Base-by-base conservation (phyloP, 1,140 invertebrate species). In the Adoxophyes honmai region DNA sequence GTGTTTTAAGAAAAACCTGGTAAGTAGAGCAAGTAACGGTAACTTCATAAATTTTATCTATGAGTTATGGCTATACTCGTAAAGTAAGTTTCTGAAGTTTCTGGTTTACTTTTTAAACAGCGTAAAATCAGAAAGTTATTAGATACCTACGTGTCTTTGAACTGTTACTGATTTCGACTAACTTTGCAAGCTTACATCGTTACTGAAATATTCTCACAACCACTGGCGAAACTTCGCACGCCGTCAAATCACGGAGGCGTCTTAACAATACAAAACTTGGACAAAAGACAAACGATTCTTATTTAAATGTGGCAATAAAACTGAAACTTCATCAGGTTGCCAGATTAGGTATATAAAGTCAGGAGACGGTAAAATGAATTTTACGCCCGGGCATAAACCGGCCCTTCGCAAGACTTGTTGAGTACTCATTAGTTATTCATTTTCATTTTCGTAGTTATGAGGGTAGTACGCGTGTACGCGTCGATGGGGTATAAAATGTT, bases 391-490 rank as follows among this genome's bases (percentile, higher is more conserved):
- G 11, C 48, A 75, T 81, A 80, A 79, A 75, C 74, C 59, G 64
- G 60, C 64, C 60, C 59, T 61, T 67, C 68, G 60, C 71, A 63
- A 74, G 69, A 73, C 73, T 80, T 79, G 64, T 74, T 70, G 65
- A 79, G 66, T 59, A 66, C 56, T 81, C 76, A 81, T 84, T 81
- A 78, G 70, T 76, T 71, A 82, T 84, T 76, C 74, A 84, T 84
- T 77, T 73, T 77, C 65, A 77, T 78, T 75, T 80, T 75, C 61
- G 60, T 75, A 70, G 65, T 73, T 70, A 74, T 56, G 54, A 55
- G 59, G 39, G 59, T 73, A 73, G 72, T 72, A 73, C 55, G 55
- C 37, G 57, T 34, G 33, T 13, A 51, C 68, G 77, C 56, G 59
- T 52, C 52, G 18, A 48, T 56, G 37, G 52, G 55, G 48, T 34